Evolutionary conservation across 2,797 vertebrate species (phyloP).

Genomic region (Clarias laeviceps): DNA sequence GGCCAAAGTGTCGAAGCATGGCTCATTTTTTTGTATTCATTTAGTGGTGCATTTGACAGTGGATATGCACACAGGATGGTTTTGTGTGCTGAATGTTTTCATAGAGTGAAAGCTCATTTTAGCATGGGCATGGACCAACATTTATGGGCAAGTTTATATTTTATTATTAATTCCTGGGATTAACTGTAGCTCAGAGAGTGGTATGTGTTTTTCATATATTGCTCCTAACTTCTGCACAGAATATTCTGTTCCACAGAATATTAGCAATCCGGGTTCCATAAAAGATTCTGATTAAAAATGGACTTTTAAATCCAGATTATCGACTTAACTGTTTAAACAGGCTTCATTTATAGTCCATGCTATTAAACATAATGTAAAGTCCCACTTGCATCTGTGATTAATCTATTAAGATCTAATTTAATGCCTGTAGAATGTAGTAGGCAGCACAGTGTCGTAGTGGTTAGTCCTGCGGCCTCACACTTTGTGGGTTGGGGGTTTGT

Average conservation of each 20-base stretch:
- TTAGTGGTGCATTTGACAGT: slow-evolving; percentile 32
- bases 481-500: too few relatives aligned
- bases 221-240: background rate
- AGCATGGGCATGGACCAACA: slow-evolving; percentile 27
- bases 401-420: background rate
- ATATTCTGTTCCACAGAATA: background rate
- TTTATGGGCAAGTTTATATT: slow-evolving; percentile 1
- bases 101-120: slow-evolving; percentile 32
- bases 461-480: too few relatives aligned
- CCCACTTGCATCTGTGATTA: background rate
- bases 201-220: background rate
- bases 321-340: background rate
- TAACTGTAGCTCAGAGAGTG: background rate
- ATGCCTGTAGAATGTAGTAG: background rate
- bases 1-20: slow-evolving; percentile 61
- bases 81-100: slow-evolving; percentile 21
- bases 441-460: too few relatives aligned
- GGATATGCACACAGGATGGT: slow-evolving; percentile 21
- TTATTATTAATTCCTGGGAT: background rate
- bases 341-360: background rate
- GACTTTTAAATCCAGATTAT: background rate
- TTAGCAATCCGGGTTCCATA: background rate
- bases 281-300: too few relatives aligned
- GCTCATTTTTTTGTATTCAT: slow-evolving; percentile 55
- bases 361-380: background rate